Evolutionary conservation across 2,888 invertebrate species (phyloP).

Genomic region (Gonocerus acuteangulatus): DNA sequence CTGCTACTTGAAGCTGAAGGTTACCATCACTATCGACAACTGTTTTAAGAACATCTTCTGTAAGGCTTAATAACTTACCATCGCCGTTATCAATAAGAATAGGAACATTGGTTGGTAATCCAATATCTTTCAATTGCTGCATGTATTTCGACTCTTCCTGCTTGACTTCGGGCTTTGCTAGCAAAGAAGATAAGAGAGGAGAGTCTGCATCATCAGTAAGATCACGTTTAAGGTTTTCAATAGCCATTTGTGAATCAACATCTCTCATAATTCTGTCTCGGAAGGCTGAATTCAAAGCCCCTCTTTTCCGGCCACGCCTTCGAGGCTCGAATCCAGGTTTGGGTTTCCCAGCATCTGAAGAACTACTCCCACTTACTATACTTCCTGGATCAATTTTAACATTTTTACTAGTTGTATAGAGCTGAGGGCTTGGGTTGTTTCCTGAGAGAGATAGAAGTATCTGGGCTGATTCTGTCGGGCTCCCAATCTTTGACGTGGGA

Average conservation of each 20-base stretch:
- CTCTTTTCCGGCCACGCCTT: slow-evolving; percentile 33
- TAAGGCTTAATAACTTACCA: slow-evolving; percentile 56
- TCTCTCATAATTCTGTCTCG: slow-evolving; percentile 42
- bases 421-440: slow-evolving; percentile 24
- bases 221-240: slow-evolving; percentile 46
- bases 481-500: slow-evolving; percentile 30
- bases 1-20: slow-evolving; percentile 23
- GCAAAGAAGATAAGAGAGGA: slow-evolving; percentile 44
- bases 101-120: slow-evolving; percentile 46
- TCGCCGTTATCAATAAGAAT: slow-evolving; percentile 58
- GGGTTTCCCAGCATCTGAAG: slow-evolving; percentile 14
- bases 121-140: slow-evolving; percentile 41
- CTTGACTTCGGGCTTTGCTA: slow-evolving; percentile 48
- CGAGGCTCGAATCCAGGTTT: slow-evolving; percentile 31
- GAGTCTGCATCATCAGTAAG: slow-evolving; percentile 42
- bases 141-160: slow-evolving; percentile 41
- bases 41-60: slow-evolving; percentile 51
- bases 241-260: slow-evolving; percentile 39
- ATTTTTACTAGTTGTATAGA: slow-evolving; percentile 28
- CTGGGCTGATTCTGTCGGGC: slow-evolving; percentile 41
- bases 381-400: slow-evolving; percentile 27
- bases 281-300: slow-evolving; percentile 30
- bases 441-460: slow-evolving; percentile 41
- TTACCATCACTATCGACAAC: slow-evolving; percentile 35
- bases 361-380: slow-evolving; percentile 13